phyloP scores from a whole-genome alignment of 2,888 invertebrate genomes.

The Temnothorax ravouxi region DNA sequence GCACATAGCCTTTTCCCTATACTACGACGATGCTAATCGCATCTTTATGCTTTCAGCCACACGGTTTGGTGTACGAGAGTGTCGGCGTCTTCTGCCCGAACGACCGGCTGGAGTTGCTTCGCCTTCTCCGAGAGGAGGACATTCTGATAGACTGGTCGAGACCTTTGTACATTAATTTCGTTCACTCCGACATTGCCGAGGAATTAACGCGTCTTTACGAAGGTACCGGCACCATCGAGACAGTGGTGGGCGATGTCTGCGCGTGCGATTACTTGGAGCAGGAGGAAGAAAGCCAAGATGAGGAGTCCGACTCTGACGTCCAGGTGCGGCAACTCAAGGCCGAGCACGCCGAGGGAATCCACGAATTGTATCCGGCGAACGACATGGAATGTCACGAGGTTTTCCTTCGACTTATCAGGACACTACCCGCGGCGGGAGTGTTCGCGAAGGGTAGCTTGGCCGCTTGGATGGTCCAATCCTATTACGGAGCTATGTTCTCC shows the following conservation, averaged over 20 bases:
- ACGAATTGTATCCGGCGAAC: constrained; percentile 95
- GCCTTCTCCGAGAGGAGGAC: constrained; percentile 92
- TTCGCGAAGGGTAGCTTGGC: constrained; percentile 92
- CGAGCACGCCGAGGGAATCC: constrained; percentile 93
- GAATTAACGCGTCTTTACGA: constrained; percentile 92
- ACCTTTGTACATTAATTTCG: constrained; percentile 95
- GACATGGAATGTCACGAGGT: constrained; percentile 95
- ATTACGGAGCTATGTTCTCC: constrained; percentile 97
- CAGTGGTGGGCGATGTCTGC: constrained; percentile 93
- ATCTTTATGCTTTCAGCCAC: constrained; percentile 89
- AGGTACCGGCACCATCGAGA: constrained; percentile 89
- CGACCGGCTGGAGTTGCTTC: constrained; percentile 91
- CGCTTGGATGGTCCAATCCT: constrained; percentile 97
- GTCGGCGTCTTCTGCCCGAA: constrained; percentile 95
- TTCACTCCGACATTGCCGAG: constrained; percentile 93
- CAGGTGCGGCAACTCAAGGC: constrained; percentile 89
- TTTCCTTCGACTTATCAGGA: constrained; percentile 92
- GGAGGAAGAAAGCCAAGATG: constrained; percentile 78
- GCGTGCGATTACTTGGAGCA: constrained; percentile 89
- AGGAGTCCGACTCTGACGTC: constrained; percentile 67
- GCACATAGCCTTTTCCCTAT: too few species aligned
- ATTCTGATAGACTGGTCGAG: constrained; percentile 92
- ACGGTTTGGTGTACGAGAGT: constrained; percentile 93
- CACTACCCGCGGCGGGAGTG: constrained; percentile 93
- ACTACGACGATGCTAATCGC: neutral